phyloP scores from a whole-genome alignment of 2,888 invertebrate species.

The Trissolcus japonicus region DNA sequence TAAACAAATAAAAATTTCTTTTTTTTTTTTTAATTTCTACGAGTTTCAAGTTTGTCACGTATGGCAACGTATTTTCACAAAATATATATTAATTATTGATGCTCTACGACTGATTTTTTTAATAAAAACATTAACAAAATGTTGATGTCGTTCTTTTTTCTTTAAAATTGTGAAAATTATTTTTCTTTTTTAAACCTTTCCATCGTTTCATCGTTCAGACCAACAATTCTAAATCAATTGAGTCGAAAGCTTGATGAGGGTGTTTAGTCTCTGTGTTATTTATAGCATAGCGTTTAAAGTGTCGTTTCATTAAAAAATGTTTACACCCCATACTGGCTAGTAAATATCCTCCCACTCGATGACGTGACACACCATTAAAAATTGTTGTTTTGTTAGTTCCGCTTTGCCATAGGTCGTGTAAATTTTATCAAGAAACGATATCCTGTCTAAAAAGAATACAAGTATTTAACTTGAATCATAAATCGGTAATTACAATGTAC shows the following conservation, averaged over 20 bases:
- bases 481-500: no score
- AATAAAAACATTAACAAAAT: no score
- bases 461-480: no score
- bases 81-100: neutral
- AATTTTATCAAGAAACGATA: slow-evolving; percentile 10
- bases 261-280: slow-evolving; percentile 14
- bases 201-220: no score
- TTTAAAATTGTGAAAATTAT: no score
- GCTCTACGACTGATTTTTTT: no score
- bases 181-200: no score
- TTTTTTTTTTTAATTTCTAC: no score
- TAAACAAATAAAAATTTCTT: no score
- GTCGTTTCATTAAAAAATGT: slow-evolving; percentile 18
- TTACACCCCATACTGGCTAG: slow-evolving; percentile 24
- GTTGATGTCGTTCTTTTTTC: no score
- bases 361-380: slow-evolving; percentile 50
- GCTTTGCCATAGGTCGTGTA: slow-evolving; percentile 37
- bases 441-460: neutral
- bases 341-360: slow-evolving; percentile 64
- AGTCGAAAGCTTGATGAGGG: slow-evolving; percentile 5
- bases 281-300: slow-evolving; percentile 29
- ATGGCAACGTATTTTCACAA: neutral
- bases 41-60: no score
- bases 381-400: slow-evolving; percentile 24
- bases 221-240: no score